These are phyloP conservation scores for Atta texana DNA, from an alignment of 1,140 invertebrate genomes.

Conservation along the genomic window DNA sequence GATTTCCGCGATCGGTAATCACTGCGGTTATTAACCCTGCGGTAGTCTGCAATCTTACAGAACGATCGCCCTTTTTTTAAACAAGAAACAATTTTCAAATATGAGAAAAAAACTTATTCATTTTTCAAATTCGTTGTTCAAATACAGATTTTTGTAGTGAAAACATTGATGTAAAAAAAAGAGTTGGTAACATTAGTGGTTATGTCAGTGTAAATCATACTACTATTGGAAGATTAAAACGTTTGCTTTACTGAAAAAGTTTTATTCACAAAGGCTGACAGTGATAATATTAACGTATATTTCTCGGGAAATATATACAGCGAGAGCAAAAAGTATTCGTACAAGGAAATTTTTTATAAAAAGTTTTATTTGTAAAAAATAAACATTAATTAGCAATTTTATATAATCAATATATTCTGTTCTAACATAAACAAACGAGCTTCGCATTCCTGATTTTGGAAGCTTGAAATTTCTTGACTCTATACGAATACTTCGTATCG, in stretches of 20 bases:
- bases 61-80: not conserved
- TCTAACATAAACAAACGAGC: no score
- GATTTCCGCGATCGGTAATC: constrained; percentile 53
- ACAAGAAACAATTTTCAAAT: not conserved
- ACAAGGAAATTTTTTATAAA: no score
- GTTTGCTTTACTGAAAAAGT: constrained; percentile 5
- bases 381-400: no score
- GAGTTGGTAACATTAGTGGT: not conserved
- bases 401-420: no score
- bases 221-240: not conserved
- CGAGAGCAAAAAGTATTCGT: no score
- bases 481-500: no score
- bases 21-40: constrained; percentile 47
- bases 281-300: constrained; percentile 26
- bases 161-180: not conserved
- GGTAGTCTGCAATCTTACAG: constrained; percentile 3
- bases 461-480: no score
- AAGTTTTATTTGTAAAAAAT: no score
- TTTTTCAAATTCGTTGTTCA: not conserved
- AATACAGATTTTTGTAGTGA: not conserved
- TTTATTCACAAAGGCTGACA: not conserved
- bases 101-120: not conserved
- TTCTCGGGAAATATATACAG: not conserved
- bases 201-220: not conserved
- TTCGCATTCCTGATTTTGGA: no score